Percentiles rank a stretch among this genome's conserved stretches.
These are phyloP conservation scores for Mythimna pallens DNA, from an alignment of 2,888 invertebrate species.

Conservation along the genomic window DNA sequence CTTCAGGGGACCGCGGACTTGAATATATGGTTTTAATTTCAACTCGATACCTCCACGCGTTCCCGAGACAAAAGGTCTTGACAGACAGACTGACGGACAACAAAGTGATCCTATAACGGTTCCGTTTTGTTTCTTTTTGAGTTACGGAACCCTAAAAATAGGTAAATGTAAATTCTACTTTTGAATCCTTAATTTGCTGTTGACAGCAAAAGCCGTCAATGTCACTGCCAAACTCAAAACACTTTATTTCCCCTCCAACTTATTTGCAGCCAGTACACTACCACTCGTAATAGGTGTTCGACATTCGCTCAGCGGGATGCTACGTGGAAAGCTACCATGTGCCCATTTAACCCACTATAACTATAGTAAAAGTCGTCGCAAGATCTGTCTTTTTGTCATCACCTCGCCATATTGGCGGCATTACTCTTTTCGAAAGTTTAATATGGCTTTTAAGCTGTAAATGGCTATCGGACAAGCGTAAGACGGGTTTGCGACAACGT, in stretches of 20 bases:
- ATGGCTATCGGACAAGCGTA: conserved; percentile 48
- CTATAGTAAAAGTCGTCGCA: conserved; percentile 66
- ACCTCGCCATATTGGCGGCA: conserved; percentile 68
- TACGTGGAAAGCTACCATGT: conserved; percentile 72
- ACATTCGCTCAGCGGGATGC: conserved; percentile 70
- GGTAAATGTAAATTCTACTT: too few relatives aligned
- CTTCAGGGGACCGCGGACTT: too few relatives aligned
- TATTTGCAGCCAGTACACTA: conserved; percentile 62
- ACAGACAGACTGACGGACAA: too few relatives aligned
- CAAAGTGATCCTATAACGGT: too few relatives aligned
- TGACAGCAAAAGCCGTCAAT: background rate
- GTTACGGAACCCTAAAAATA: too few relatives aligned
- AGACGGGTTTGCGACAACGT: conserved; percentile 30
- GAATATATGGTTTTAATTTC: too few relatives aligned
- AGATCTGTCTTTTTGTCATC: conserved; percentile 70
- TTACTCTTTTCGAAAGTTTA: conserved; percentile 76
- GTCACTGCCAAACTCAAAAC: background rate
- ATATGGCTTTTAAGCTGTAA: conserved; percentile 60
- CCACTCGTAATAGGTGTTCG: conserved; percentile 68
- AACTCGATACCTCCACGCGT: too few relatives aligned
- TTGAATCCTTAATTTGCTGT: background rate
- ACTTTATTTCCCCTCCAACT: conserved; percentile 13
- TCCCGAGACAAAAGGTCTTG: too few relatives aligned
- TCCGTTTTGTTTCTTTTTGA: too few relatives aligned
- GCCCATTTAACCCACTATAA: conserved; percentile 62